Conservation (phyloP, 2,113 vertebrate genomes). For the Aythya baeri region DNA sequence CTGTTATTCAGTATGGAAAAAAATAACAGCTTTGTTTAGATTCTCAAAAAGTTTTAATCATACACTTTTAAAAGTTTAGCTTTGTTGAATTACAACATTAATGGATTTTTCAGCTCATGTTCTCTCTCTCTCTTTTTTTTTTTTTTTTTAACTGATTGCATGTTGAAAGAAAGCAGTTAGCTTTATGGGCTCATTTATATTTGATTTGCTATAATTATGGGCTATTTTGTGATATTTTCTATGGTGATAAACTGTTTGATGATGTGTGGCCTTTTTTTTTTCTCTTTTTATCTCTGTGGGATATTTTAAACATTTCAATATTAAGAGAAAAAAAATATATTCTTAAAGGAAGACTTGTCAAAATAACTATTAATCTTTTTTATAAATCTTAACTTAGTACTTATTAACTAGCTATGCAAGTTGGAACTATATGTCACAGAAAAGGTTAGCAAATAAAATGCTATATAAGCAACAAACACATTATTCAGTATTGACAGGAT, state of each 20-base stretch:
- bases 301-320: neutral
- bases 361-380: constrained; percentile 12
- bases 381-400: neutral
- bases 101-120: neutral
- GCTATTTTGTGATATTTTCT: constrained; percentile 28
- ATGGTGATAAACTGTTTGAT: neutral
- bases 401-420: neutral
- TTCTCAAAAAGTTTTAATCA: neutral
- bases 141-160: neutral
- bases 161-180: neutral
- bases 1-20: neutral
- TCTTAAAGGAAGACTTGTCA: neutral
- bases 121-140: neutral
- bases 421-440: neutral
- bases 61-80: neutral
- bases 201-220: constrained; percentile 32
- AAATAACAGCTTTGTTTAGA: neutral
- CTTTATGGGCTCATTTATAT: constrained; percentile 8
- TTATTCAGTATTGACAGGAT: neutral
- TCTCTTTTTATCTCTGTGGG: neutral
- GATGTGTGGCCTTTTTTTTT: neutral
- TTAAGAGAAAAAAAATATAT: neutral
- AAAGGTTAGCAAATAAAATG: neutral
- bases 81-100: neutral
- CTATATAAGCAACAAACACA: neutral